Evolutionary conservation across 2,888 invertebrate genomes (phyloP).

Genomic region (Lingula anatina): DNA sequence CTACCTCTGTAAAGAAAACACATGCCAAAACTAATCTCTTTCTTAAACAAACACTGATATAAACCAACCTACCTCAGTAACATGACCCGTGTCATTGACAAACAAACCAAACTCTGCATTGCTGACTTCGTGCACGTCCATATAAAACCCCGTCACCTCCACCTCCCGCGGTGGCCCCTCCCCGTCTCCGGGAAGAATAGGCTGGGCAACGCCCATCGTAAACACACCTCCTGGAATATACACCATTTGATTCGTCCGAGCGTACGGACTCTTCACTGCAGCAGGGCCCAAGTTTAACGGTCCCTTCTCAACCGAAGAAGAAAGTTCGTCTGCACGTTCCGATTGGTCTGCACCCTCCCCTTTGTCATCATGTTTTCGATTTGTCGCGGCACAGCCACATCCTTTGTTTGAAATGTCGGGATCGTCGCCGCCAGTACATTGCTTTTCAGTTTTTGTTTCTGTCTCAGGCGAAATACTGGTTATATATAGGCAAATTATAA

Average conservation of each 20-base stretch:
- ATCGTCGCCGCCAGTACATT: neutral
- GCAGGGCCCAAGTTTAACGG: neutral
- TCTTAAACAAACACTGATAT: too few species aligned
- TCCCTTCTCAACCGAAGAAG: neutral
- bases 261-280: slow-evolving; percentile 8
- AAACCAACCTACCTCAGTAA: slow-evolving; percentile 68
- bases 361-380: neutral
- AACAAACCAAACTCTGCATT: slow-evolving; percentile 75
- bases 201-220: slow-evolving; percentile 75
- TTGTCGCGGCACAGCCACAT: slow-evolving; percentile 23
- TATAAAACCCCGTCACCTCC: slow-evolving; percentile 62
- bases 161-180: slow-evolving; percentile 74
- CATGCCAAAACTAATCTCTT: too few species aligned
- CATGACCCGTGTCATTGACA: slow-evolving; percentile 65
- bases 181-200: slow-evolving; percentile 71
- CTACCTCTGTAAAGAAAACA: too few species aligned
- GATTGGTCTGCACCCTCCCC: neutral
- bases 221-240: slow-evolving; percentile 69
- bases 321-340: too few species aligned
- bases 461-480: neutral
- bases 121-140: slow-evolving; percentile 84
- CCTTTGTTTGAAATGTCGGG: slow-evolving; percentile 6
- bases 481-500: neutral
- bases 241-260: slow-evolving; percentile 59
- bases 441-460: neutral